These are phyloP conservation scores for Hylaeus volcanicus DNA, from an alignment of 1,140 invertebrate species.

Conservation along the genomic window DNA sequence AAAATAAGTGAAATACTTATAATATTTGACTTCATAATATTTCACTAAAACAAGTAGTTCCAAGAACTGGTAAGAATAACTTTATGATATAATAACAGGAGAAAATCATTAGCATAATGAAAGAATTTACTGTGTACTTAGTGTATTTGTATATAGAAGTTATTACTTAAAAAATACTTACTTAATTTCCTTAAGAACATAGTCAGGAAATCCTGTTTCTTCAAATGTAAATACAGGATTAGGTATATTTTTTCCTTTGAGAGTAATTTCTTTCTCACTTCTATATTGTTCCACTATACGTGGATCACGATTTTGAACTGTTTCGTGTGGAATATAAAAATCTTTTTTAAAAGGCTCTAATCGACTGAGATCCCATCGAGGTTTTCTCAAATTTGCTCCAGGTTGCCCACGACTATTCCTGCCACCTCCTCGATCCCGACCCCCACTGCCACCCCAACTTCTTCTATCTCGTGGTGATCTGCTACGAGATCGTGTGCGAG, in stretches of 20 bases:
- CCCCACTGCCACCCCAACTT: constrained; percentile 75
- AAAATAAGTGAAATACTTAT: too few species aligned
- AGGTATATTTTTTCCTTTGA: constrained; percentile 89
- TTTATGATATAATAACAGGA: too few species aligned
- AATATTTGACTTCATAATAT: too few species aligned
- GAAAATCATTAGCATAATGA: too few species aligned
- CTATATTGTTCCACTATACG: constrained; percentile 89
- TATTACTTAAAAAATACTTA: constrained; percentile 55
- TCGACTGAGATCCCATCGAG: constrained; percentile 89
- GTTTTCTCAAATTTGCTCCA: constrained; percentile 89
- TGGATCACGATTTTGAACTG: constrained; percentile 85
- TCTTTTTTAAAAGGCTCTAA: constrained; percentile 95
- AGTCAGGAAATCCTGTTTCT: constrained; percentile 91
- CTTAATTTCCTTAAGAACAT: constrained; percentile 87
- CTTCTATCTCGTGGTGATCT: constrained; percentile 76
- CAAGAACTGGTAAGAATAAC: too few species aligned
- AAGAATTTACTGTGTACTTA: neutral
- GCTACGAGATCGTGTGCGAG: constrained; percentile 74
- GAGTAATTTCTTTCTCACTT: constrained; percentile 88
- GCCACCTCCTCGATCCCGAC: constrained; percentile 80
- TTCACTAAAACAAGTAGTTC: too few species aligned
- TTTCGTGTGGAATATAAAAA: constrained; percentile 92
- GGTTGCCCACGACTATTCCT: constrained; percentile 83
- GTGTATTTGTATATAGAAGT: neutral
- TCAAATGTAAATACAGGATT: constrained; percentile 92